Evolutionary conservation across 2,888 invertebrate species (phyloP).

Genomic region (Athripsodes cinereus): DNA sequence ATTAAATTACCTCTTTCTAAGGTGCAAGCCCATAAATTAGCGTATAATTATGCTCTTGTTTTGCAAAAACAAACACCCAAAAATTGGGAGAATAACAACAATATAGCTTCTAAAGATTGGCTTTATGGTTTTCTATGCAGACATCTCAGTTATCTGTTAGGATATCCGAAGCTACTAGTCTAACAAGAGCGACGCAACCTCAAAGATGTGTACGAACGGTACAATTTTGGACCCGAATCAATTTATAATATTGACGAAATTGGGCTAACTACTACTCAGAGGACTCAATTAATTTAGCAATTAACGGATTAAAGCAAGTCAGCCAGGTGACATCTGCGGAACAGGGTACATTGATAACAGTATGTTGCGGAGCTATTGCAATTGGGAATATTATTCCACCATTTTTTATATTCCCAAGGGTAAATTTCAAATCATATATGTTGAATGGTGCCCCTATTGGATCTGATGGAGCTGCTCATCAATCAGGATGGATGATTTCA

Average conservation of each 20-base stretch:
- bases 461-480: not conserved
- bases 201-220: not conserved
- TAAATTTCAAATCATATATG: not conserved
- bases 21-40: not conserved
- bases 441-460: not conserved
- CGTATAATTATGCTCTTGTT: not conserved
- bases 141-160: conserved; percentile 1
- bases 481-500: not conserved
- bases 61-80: not conserved
- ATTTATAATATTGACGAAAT: conserved; percentile 6
- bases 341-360: conserved; percentile 1
- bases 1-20: conserved; percentile 1
- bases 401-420: not conserved
- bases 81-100: not conserved
- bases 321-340: conserved; percentile 6
- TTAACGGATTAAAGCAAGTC: conserved; percentile 5
- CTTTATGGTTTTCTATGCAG: not conserved
- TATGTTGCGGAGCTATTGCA: not conserved
- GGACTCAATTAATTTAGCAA: not conserved
- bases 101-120: not conserved
- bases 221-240: not conserved
- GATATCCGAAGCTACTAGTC: conserved; percentile 5
- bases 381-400: not conserved
- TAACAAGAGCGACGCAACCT: not conserved
- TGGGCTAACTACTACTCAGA: conserved; percentile 2